Evolutionary conservation across 2,797 vertebrate genomes (phyloP).

Genomic region (Sphenodon punctatus): DNA sequence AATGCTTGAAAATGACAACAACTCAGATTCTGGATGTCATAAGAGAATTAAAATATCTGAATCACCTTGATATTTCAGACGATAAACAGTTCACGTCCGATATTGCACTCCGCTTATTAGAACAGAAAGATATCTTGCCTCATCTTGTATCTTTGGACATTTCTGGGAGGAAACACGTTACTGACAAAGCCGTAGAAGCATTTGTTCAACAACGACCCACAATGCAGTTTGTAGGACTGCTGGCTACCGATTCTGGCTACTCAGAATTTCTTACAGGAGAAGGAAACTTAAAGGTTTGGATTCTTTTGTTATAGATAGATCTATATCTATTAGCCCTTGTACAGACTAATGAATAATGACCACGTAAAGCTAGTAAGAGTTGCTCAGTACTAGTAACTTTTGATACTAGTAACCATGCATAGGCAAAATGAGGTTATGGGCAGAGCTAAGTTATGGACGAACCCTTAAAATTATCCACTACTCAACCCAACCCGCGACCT

Average conservation of each 20-base stretch:
- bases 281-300: conserved; percentile 90
- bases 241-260: conserved; percentile 96
- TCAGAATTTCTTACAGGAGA: conserved; percentile 94
- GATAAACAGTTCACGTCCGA: conserved; percentile 99
- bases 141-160: conserved; percentile 92
- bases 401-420: too few species aligned
- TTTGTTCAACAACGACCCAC: conserved; percentile 91
- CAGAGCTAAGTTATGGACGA: too few species aligned
- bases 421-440: too few species aligned
- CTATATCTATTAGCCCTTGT: too few species aligned
- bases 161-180: conserved; percentile 94
- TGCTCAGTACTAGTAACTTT: too few species aligned
- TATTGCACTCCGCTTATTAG: conserved; percentile 92
- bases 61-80: conserved; percentile 97
- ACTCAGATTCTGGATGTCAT: conserved; percentile 91
- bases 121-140: conserved; percentile 90
- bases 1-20: conserved; percentile 98
- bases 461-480: too few species aligned
- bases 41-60: conserved; percentile 78
- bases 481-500: too few species aligned
- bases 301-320: conserved; percentile 5
- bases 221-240: conserved; percentile 96
- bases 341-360: too few species aligned
- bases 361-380: too few species aligned
- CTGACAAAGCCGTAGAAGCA: conserved; percentile 88